Evolutionary conservation across 2,797 vertebrate species (phyloP), one percentile per base, ranked within the genome.

Genomic region (Propithecus deckenii): DNA sequence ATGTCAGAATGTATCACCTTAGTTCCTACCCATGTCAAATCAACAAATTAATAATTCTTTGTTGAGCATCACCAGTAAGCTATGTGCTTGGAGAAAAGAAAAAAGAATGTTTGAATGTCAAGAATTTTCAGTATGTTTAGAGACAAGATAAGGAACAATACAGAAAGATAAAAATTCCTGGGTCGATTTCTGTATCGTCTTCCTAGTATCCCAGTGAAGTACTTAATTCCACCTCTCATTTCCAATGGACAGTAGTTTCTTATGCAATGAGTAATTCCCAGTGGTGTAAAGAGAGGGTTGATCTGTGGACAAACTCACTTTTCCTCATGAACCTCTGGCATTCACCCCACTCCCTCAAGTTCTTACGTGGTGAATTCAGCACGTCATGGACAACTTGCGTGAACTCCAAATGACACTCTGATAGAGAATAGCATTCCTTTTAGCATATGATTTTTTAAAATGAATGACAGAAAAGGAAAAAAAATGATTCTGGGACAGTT

Each of bases 381-480:
- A n/a, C 9, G 6, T 30, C 20, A 15, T 15, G 18, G 43, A 30
- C 35, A 14, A 43, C 18, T 89, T 30, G 32, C 4, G 1, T 5
- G 28, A 41, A 52, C 15, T 2, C 5, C 23, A 17, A 1, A 3
- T 7, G 80, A n/a, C 22, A 30, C 3, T 38, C 59, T 55, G 12
- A 22, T 23, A 41, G 22, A n/a, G 41, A 48, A 59, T 9, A 32
- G 5, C n/a, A 48, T 22, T 61, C 28, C 32, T 67, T 80, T 65
- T 22, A 95, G 46, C 18, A 50, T 28, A 43, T 55, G 46, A 30
- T 86, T 94, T 96, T 35, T 14, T 74, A 38, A 69, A 38, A 69
- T 23, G 32, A 92, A 65, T 89, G 90, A 92, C 1, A 75, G 25
- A 91, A 88, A 81, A 85, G 69, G 11, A 87, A 86, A 95, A 86